phyloP scores from a whole-genome alignment of 2,888 invertebrate genomes.

The Dasysyrphus tricinctus region DNA sequence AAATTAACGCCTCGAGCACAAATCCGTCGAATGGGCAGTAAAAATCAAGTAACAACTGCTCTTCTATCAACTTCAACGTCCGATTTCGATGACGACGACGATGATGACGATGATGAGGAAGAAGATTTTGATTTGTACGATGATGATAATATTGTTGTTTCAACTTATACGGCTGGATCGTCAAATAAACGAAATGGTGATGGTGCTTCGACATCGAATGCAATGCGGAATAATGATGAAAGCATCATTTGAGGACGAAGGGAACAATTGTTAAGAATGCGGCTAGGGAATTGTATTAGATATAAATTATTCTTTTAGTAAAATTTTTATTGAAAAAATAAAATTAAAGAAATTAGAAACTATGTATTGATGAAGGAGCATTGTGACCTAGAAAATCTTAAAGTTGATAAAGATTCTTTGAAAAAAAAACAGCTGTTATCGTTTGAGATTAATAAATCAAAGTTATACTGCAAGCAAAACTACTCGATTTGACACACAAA shows the following conservation, averaged over 20 bases:
- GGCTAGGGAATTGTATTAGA: slow-evolving; percentile 76
- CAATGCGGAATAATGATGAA: slow-evolving; percentile 81
- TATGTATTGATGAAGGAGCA: slow-evolving; percentile 14
- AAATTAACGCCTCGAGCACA: slow-evolving; percentile 86
- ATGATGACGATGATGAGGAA: slow-evolving; percentile 79
- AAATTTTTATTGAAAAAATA: slow-evolving; percentile 32
- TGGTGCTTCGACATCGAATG: slow-evolving; percentile 79
- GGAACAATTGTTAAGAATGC: slow-evolving; percentile 78
- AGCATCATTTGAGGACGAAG: slow-evolving; percentile 83
- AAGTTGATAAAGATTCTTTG: not conserved
- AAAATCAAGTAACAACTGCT: slow-evolving; percentile 85
- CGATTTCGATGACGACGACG: slow-evolving; percentile 81
- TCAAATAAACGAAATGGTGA: slow-evolving; percentile 68
- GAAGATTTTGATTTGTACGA: slow-evolving; percentile 83
- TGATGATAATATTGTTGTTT: slow-evolving; percentile 83
- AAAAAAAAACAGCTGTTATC: not conserved
- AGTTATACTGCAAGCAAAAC: not conserved
- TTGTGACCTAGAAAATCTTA: slow-evolving; percentile 24
- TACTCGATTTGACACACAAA: not conserved
- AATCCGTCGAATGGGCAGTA: slow-evolving; percentile 85
- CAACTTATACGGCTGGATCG: slow-evolving; percentile 76
- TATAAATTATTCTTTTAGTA: slow-evolving; percentile 76
- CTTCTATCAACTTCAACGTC: slow-evolving; percentile 87
- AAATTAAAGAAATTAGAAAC: slow-evolving; percentile 3
- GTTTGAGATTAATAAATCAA: not conserved